Base-by-base conservation (phyloP, 1,140 invertebrate genomes). In the Vanessa tameamea region DNA sequence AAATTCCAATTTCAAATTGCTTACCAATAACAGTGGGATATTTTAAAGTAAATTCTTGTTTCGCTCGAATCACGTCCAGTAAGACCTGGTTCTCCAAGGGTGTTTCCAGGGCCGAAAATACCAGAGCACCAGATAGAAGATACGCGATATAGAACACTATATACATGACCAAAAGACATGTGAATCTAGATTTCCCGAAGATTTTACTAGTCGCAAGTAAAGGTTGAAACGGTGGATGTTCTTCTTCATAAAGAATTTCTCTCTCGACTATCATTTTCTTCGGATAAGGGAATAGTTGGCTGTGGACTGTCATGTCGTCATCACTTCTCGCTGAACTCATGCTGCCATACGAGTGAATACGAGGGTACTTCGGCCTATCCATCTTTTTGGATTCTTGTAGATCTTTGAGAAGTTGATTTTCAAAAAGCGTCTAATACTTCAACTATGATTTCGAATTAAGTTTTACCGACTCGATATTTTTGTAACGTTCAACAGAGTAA, bases 81-180 rank as follows among this genome's bases (percentile, higher is more conserved):
- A 93, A 92, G 3, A 95, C 88, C 31, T 93, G 85, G 59, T 93
- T 89, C 86, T 97, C 96, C 61, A 94, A 82, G 0, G 96, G 95
- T 2, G 94, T 94, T 89, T 98, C 97, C 65, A 97, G 43, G 0
- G 72, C 94, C 74, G 96, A 95, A 88, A 98, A 97, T 47, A 97
- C 94, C 47, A 96, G 88, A 0, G 96, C 96, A 1, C 97, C 97
- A 63, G 96, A 93, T 14, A 96, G 89, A 71, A 97, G 92, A 87
- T 96, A 97, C 8, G 94, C 93, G 20, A 95, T 89, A 78, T 96
- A 97, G 81, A 96, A 95, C 0, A 96, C 82, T 11, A 95, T 80
- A 73, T 95, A 95, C 31, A 94, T 79, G 14, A 90, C 64, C 50
- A 95, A 83, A 6, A 95, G 85, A 31, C 90, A 90, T 0, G 93